Percentiles rank a stretch among this genome's conserved stretches.
These are phyloP conservation scores for Drosophila heteroneura DNA, from an alignment of 2,888 invertebrate species.

Conservation along the genomic window DNA sequence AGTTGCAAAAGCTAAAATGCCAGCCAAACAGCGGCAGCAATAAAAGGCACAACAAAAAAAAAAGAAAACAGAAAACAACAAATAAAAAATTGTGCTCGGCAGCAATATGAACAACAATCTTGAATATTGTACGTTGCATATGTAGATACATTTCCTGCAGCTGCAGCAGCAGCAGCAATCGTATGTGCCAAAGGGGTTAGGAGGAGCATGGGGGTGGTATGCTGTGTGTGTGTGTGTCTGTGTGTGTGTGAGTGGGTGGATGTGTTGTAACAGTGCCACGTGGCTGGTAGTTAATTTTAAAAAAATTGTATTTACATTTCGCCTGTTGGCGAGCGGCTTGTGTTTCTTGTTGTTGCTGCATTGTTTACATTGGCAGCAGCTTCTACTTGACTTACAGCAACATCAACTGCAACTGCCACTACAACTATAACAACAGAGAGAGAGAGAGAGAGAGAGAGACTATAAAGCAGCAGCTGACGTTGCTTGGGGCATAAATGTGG, in stretches of 20 bases:
- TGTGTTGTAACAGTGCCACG: slow-evolving; percentile 45
- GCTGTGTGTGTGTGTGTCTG: not conserved
- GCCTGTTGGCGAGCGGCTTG: slow-evolving; percentile 62
- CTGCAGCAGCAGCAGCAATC: slow-evolving; percentile 17
- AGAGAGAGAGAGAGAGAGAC: slow-evolving; percentile 1
- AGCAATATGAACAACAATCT: slow-evolving; percentile 76
- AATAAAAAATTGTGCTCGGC: slow-evolving; percentile 36
- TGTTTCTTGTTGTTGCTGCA: slow-evolving; percentile 40
- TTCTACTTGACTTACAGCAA: slow-evolving; percentile 72
- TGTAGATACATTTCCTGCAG: slow-evolving; percentile 78
- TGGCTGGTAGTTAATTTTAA: slow-evolving; percentile 76
- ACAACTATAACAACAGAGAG: slow-evolving; percentile 18
- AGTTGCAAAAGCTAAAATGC: slow-evolving; percentile 76
- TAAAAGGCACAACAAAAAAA: slow-evolving; percentile 11
- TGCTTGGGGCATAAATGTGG: slow-evolving; percentile 39
- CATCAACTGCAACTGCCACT: slow-evolving; percentile 13
- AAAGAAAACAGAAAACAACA: slow-evolving; percentile 4
- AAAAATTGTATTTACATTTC: slow-evolving; percentile 74
- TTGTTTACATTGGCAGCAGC: slow-evolving; percentile 75
- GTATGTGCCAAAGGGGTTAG: not conserved
- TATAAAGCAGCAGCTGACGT: slow-evolving; percentile 64
- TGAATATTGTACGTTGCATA: slow-evolving; percentile 75
- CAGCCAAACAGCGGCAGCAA: slow-evolving; percentile 52
- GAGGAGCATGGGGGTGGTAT: not conserved
- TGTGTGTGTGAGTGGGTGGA: not conserved